Evolutionary conservation across 2,113 vertebrate genomes (phyloP), one percentile per base, ranked within the genome.

Genomic region (Cinclus cinclus): DNA sequence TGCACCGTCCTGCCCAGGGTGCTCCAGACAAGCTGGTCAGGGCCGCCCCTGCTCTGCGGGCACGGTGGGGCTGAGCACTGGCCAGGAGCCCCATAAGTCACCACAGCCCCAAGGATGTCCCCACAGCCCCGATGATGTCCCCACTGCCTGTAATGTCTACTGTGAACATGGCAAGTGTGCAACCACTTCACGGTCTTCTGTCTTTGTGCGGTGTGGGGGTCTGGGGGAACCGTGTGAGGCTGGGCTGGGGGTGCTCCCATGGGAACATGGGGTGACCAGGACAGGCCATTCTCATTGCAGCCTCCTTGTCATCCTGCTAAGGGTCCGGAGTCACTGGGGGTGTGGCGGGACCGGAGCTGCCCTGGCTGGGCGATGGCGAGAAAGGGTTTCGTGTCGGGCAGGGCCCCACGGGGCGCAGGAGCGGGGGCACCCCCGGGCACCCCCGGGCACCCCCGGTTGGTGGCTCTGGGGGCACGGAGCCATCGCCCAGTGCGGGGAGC

Each of bases 141-240:
- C 46, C 11, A 1, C 83, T 53, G 79, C 83, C 95, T 95, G 94
- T 96, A 94, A 86, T 6, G 2, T 79, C 87, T 75, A 86, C 96
- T 95, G 86, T 78, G 80, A 97, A 97, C 95, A 97, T 53, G 95
- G 89, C 92, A 81, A 94, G 91, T 94, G 92, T 96, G 92, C 96
- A 95, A 97, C 56, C 31, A 46, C n/a, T 42, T 63, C 6, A 11
- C 37, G 11, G 89, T 81, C 80, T 55, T 42, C 35, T 93, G 89
- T 97, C 83, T 92, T 35, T 92, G 42, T 92, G 87, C 60, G 33
- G 47, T 0, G 1, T 2, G 52, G 30, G 27, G 30, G 10, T 15
- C 15, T 5, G 55, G 17, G 16, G 56, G 47, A 6, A 3, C 31
- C 0, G 6, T 33, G 30, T 0, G 21, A 23, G 41, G 30, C 7